Base-by-base conservation (phyloP, 2,113 vertebrate genomes). In the Gambusia holbrooki region DNA sequence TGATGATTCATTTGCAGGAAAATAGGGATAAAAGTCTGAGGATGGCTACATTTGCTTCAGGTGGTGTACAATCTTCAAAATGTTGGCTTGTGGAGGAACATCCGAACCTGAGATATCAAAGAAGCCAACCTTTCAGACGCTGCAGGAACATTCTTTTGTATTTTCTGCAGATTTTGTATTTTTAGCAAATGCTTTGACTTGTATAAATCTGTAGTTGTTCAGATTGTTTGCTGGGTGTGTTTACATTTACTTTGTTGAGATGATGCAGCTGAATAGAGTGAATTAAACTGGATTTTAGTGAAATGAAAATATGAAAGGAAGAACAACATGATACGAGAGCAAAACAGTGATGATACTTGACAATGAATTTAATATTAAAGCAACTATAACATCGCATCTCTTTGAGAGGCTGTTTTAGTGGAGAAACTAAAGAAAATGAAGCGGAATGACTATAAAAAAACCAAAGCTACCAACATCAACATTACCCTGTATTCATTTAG, bases 361-460 rank as follows among this genome's bases (percentile, higher is more conserved):
- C 87, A 87, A 79, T 70, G 74, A 28, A 87, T 76, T 67, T 69
- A n/a, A 79, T 74, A 80, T 78, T 83, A 77, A 82, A 15, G 64
- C 13, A 37, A 37, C 19, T 84, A 78, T 67, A 37, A 71, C 32
- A 65, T 79, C 33, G 70, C 71, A 75, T 64, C 12, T 25, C 66
- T 66, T 67, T 84, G 69, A 27, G 69, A 58, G 70, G 73, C 9
- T 37, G 63, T 71, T 84, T 90, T 64, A 86, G 72, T 48, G 61
- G 76, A 37, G 60, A n/a, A 30, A 61, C 66, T 66, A 73, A 69
- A 60, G 48, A 45, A 79, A 86, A 79, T 48, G 9, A 62, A 74
- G 71, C 62, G 45, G 71, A 14, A 71, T 9, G 1, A 68, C 58
- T 54, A 40, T 17, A 58, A 28, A 66, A 14, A 1, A 69, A 67